These are phyloP conservation scores for Xenotilapia flavipinnis DNA, from an alignment of 2,113 vertebrate species.

Conservation along the genomic window DNA sequence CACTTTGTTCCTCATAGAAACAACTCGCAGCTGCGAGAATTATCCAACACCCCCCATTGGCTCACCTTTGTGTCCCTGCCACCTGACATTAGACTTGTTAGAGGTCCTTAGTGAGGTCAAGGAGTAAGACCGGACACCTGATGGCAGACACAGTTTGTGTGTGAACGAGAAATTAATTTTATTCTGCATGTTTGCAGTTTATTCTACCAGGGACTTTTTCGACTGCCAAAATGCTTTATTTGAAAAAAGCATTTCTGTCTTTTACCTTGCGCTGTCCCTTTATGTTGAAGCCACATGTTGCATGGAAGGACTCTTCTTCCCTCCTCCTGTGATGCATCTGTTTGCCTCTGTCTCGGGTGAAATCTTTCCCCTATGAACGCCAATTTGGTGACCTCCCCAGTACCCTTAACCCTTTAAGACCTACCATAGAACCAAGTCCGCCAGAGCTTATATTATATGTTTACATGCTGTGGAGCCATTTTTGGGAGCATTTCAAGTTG, in stretches of 20 bases:
- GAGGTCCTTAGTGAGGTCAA: constrained; percentile 22
- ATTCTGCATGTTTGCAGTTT: not conserved
- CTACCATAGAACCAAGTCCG: too few relatives aligned
- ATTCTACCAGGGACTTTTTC: fast-evolving
- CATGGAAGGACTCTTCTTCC: not conserved
- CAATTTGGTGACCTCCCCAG: not conserved
- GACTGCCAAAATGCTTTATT: not conserved
- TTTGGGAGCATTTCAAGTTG: too few relatives aligned
- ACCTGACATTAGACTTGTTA: constrained; percentile 58
- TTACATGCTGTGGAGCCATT: too few relatives aligned
- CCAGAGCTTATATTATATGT: too few relatives aligned
- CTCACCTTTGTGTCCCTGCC: constrained; percentile 66
- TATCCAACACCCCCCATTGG: constrained; percentile 47
- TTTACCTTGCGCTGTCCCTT: not conserved
- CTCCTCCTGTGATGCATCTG: not conserved
- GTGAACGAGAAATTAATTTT: not conserved
- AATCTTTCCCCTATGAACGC: fast-evolving
- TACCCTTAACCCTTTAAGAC: not conserved
- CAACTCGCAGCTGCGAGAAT: constrained; percentile 61
- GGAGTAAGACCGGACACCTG: constrained; percentile 27
- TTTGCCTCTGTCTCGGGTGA: not conserved
- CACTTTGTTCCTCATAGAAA: constrained; percentile 53
- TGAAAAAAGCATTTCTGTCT: not conserved
- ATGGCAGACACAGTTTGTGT: not conserved
- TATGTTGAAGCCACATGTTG: not conserved